Base-by-base conservation (phyloP, 2,113 vertebrate genomes). In the Scatophagus argus region DNA sequence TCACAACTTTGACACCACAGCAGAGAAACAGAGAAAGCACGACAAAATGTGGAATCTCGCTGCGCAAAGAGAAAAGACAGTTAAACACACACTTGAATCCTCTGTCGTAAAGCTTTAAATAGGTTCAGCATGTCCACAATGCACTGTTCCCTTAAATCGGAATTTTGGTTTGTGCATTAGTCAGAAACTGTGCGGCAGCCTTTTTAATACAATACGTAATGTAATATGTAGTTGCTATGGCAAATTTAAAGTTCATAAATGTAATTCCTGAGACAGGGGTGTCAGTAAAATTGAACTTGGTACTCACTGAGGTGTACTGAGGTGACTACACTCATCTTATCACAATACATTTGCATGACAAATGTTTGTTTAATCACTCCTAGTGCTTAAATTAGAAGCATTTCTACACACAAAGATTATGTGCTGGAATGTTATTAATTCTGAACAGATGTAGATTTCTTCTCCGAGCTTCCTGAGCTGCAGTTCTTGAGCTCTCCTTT, bases 401-500 rank as follows among this genome's bases (percentile, higher is more conserved):
- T 59, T 63, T 49, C 8, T 10, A 34, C 36, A 14, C 25, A 39
- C 17, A 46, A 8, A 16, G 7, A 66, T 61, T 68, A 52, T 16
- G 14, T 43, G 8, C 31, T 6, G 6, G 39, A 67, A 52, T 43
- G 17, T 58, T 23, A 49, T 49, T 39, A 3, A 43, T 44, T 56
- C 16, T 21, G 13, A 79, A 31, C 14, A 4, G 21, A 29, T 41
- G 52, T 31, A 27, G 17, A 44, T 69, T 72, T 54, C 51, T 67
- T 36, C 23, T 55, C 58, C 29, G 44, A 63, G 61, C 49, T 54
- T 58, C 34, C 27, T 43, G 4, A 82, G 25, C 44, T 61, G 43
- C 34, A 62, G 47, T 36, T 58, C 6, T 56, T 44, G 39, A 56
- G 25, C 47, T 75, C 19, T 51, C 11, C 14, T 76, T 32, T 44